Percentiles rank a stretch among this genome's conserved stretches.
These are phyloP conservation scores for Drosophila arizonae DNA, from an alignment of 1,140 invertebrate species.

Conservation along the genomic window DNA sequence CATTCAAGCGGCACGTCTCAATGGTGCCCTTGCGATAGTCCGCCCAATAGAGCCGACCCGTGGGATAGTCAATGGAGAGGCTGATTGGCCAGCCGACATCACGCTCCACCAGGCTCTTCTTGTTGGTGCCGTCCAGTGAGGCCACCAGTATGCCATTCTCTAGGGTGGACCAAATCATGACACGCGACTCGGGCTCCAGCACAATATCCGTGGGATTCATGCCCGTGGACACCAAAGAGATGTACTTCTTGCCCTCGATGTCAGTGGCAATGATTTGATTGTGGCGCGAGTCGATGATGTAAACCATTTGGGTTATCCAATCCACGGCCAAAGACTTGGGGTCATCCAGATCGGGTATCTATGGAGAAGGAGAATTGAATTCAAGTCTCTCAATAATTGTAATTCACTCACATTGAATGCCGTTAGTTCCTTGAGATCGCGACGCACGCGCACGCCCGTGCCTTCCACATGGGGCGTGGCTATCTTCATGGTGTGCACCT, in stretches of 20 bases:
- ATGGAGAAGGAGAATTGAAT: background rate
- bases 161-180: slow-evolving; percentile 82
- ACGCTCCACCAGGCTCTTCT: slow-evolving; percentile 84
- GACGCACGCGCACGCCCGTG: slow-evolving; percentile 51
- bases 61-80: slow-evolving; percentile 88
- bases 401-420: slow-evolving; percentile 71
- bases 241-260: slow-evolving; percentile 85
- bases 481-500: slow-evolving; percentile 81
- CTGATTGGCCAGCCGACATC: slow-evolving; percentile 87
- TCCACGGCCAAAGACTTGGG: slow-evolving; percentile 91
- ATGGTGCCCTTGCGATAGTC: slow-evolving; percentile 88
- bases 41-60: slow-evolving; percentile 89
- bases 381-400: no score
- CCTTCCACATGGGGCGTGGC: slow-evolving; percentile 71
- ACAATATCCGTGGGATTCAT: slow-evolving; percentile 85
- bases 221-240: slow-evolving; percentile 85
- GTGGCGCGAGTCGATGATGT: slow-evolving; percentile 88
- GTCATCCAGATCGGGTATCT: slow-evolving; percentile 81
- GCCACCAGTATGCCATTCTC: slow-evolving; percentile 86
- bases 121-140: slow-evolving; percentile 87
- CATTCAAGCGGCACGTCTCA: slow-evolving; percentile 88
- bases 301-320: slow-evolving; percentile 88
- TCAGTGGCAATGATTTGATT: slow-evolving; percentile 85
- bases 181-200: slow-evolving; percentile 85
- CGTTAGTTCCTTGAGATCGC: slow-evolving; percentile 76